phyloP scores from a whole-genome alignment of 64 coral and sea anemone genomes.

The Trachythela sp. region DNA sequence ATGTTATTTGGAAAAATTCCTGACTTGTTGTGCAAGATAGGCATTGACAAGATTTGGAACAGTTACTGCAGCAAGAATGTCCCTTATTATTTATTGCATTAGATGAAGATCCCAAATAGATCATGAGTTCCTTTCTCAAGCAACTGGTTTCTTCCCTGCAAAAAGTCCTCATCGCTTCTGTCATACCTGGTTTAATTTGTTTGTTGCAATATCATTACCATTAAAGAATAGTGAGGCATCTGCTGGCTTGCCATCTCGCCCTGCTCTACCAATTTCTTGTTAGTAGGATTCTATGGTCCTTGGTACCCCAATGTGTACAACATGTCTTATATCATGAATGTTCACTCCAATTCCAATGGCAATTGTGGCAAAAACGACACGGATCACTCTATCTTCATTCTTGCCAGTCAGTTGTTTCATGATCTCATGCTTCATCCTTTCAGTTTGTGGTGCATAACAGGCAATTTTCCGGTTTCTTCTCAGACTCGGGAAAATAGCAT shows the following conservation, averaged over 20 bases:
- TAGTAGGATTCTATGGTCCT: slow-evolving; percentile 34
- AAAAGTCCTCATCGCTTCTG: slow-evolving; percentile 31
- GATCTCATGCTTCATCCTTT: slow-evolving; percentile 44
- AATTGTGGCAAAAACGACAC: slow-evolving; percentile 66
- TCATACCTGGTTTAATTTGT: slow-evolving; percentile 32
- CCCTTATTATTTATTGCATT: not conserved
- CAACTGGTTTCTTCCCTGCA: not conserved
- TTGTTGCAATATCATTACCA: too few relatives aligned
- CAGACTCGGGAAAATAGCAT: not conserved
- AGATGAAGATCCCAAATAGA: not conserved
- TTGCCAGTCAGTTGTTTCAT: slow-evolving; percentile 28
- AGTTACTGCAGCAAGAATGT: not conserved
- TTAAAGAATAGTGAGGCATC: slow-evolving; percentile 6
- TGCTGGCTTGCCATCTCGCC: slow-evolving; percentile 29
- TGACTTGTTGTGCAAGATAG: not conserved
- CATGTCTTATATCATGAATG: slow-evolving; percentile 45
- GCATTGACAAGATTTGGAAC: not conserved
- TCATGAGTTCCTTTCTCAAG: not conserved
- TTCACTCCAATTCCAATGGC: slow-evolving; percentile 61
- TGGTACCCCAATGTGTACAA: slow-evolving; percentile 35
- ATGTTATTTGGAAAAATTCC: not conserved
- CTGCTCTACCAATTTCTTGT: slow-evolving; percentile 34
- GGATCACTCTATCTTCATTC: not conserved
- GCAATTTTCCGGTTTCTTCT: not conserved
- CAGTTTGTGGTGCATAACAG: slow-evolving; percentile 54